Evolutionary conservation across 2,113 vertebrate genomes (phyloP), one percentile per base, ranked within the genome.

Genomic region (Hemichromis elongatus): DNA sequence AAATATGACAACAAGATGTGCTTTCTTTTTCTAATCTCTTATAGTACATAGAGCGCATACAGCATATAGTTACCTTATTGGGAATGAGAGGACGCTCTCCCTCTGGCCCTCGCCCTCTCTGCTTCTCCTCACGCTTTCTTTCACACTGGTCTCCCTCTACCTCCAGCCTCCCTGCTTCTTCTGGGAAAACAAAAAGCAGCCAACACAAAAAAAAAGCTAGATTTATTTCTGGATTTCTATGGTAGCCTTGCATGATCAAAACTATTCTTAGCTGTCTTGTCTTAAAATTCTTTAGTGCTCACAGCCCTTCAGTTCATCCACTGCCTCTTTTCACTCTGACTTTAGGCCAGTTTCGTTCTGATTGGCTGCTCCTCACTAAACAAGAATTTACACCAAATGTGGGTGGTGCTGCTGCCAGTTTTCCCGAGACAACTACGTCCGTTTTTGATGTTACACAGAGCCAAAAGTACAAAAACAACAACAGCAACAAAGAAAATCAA

Each of bases 61-160:
- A 73, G 68, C 45, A 50, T 7, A 73, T 19, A 50, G 42, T 16
- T 75, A 94, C 96, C 94, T 95, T 95, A 66, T 80, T 92, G 28
- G 93, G 91, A 53, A 93, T 85, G 3, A 89, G 89, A 52, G 95
- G 92, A 85, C 85, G 93, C 63, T 91, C 93, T 16, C 90, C 92
- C 52, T 96, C 94, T 37, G 92, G 88, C 21, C 90, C 93, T 79
- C 91, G 84, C 1, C 77, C 89, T 84, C 83, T 93, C 33, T 80
- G 91, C 24, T 79, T 91, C 21, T 93, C 93, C 6, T 92, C 91
- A 3, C 37, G 79, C 68, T 77, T 91, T 42, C 80, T 84, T 26
- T 92, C 90, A 42, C 77, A 81, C 45, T 92, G 83, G n/a, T 92
- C 87, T 28, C 89, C 87, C 54, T 93, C 79, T 79, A 75, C 89